Evolutionary conservation across 1,140 invertebrate species (phyloP).

Genomic region (Ostrea denselamellosa): DNA sequence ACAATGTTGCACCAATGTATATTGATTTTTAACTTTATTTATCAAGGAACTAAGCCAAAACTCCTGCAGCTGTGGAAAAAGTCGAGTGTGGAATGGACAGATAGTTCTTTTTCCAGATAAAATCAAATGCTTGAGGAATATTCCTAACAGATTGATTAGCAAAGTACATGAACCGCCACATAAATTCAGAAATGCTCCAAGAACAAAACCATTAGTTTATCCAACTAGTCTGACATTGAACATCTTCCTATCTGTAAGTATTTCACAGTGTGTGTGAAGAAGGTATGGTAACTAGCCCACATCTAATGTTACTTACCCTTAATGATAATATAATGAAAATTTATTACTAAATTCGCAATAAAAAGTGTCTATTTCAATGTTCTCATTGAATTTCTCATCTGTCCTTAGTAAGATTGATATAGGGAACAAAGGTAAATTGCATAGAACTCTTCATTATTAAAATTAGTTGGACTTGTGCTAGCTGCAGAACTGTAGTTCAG

Average conservation of each 20-base stretch:
- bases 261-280: background rate
- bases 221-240: background rate
- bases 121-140: background rate
- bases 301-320: no score
- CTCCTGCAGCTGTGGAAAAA: background rate
- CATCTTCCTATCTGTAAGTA: background rate
- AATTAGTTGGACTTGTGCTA: no score
- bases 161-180: background rate
- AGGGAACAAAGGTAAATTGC: no score
- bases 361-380: no score
- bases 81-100: background rate
- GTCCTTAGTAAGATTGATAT: no score
- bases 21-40: background rate
- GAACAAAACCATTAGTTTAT: background rate
- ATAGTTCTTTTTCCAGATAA: background rate
- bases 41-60: background rate
- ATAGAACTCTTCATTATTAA: no score
- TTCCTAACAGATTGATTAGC: background rate
- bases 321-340: no score
- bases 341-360: no score
- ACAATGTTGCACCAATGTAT: no score
- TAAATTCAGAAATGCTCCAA: conserved; percentile 13
- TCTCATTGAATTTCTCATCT: no score
- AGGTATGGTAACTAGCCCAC: no score
- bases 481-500: no score